Evolutionary conservation across 2,797 vertebrate genomes (phyloP), one percentile per base, ranked within the genome.

Genomic region (Percopsis omiscomaycus): DNA sequence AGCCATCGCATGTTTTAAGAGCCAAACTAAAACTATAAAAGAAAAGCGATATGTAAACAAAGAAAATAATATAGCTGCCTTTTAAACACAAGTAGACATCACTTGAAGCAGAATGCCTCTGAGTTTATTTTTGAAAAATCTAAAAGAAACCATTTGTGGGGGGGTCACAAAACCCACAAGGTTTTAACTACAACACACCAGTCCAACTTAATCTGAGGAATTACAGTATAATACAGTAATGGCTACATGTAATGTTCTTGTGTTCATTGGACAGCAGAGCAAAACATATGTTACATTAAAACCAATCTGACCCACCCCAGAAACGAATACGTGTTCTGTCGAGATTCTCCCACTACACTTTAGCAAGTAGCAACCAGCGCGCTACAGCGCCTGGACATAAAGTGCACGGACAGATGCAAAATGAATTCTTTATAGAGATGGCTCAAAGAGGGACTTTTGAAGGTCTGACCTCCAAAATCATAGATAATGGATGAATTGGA

Each of bases 31-130:
- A 22, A 22, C 22, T 22, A 22, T 22, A 22, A 68, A 68, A 71
- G 37, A 74, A 65, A 85, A 81, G 77, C 68, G 54, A 72, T 56
- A 80, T 74, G 71, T 82, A 86, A 88, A 86, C 74, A 77, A 66
- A 80, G 71, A 74, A 79, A 70, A 81, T 5, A 42, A 42, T 42
- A 9, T 42, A 88, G 87, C 82, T 89, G 89, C 85, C 86, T 73
- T 82, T 81, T 84, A 65, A 73, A 66, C 63, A 68, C 30, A 53
- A 48, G 59, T 61, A 66, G 56, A 74, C 48, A 70, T 3, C 47
- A 37, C 79, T 75, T 46, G 70, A 44, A 59, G 47, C 69, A 5
- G 29, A 68, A 44, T 48, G 53, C 32, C 13, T 11, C 15, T 71
- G 72, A 82, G 72, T 72, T 70, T 27, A 73, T 62, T 57, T 29